phyloP scores from a whole-genome alignment of 2,797 vertebrate genomes.

The Taenioides sp. region DNA sequence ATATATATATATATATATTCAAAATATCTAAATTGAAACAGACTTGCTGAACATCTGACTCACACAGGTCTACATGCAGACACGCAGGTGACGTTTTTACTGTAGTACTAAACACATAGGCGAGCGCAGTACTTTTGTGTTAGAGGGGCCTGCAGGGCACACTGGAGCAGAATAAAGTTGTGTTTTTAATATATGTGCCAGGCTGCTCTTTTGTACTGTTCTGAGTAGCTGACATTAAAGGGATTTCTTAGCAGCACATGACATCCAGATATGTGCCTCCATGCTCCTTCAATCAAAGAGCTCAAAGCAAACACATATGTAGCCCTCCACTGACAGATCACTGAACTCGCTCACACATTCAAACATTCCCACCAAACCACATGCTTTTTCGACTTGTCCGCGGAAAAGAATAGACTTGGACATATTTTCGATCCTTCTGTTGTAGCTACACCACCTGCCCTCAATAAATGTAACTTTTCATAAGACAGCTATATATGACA shows the following conservation, averaged over 20 bases:
- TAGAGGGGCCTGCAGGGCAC: slow-evolving; percentile 32
- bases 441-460: slow-evolving; percentile 51
- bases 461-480: slow-evolving; percentile 60
- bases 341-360: slow-evolving; percentile 54
- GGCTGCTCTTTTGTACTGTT: slow-evolving; percentile 48
- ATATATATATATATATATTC: slow-evolving; percentile 52
- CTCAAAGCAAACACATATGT: slow-evolving; percentile 72
- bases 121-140: slow-evolving; percentile 36
- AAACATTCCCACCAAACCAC: slow-evolving; percentile 44
- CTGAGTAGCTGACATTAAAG: slow-evolving; percentile 62
- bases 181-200: slow-evolving; percentile 56
- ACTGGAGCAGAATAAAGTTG: slow-evolving; percentile 49
- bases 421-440: slow-evolving; percentile 29
- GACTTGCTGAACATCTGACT: slow-evolving; percentile 56
- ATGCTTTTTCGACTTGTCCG: slow-evolving; percentile 9
- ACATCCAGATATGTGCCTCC: slow-evolving; percentile 63
- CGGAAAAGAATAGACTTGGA: slow-evolving; percentile 27
- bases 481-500: slow-evolving; percentile 35
- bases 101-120: slow-evolving; percentile 4
- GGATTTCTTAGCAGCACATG: slow-evolving; percentile 69
- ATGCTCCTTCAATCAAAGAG: slow-evolving; percentile 64
- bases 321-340: slow-evolving; percentile 58
- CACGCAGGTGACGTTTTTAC: slow-evolving; percentile 16
- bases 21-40: slow-evolving; percentile 44
- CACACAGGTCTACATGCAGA: slow-evolving; percentile 25